Base-by-base conservation (phyloP, 2,113 vertebrate genomes). In the Dendrocopos noguchii region DNA sequence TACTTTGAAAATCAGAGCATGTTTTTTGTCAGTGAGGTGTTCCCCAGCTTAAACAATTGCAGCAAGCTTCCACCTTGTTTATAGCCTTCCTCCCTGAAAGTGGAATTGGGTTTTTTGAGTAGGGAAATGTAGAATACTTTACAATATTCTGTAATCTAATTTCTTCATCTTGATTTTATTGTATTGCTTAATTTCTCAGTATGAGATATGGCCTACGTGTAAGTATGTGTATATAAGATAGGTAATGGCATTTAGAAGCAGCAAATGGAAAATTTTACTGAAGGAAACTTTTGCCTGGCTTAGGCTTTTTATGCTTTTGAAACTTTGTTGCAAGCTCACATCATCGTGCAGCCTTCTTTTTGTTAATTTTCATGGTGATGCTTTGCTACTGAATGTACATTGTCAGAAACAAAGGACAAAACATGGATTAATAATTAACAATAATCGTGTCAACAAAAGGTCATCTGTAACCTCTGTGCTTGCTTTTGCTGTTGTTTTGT, bases 371-470 rank as follows among this genome's bases (percentile, higher is more conserved):
- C 53, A 50, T 78, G 44, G 27, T 2, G 6, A 1, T 6, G 1
- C 28, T 33, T 80, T 75, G 28, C 53, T 74, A 36, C 29, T 78
- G 34, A 14, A 68, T 63, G 17, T 60, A 56, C 17, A 25, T 13
- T 56, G 21, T 36, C 8, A 91, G 79, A 90, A 91, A 71, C 61
- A 83, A 91, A 82, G n/a, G 34, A 28, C 29, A 74, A 80, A 90
- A 63, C 11, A 13, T 71, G 31, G 36, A 60, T 83, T 95, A 91
- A 83, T 87, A 74, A 71, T 87, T 85, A 85, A 56, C 29, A 91
- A 52, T 67, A 61, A 55, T 6, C 29, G 7, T 46, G 28, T 86
- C 31, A 57, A 50, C 7, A 71, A 68, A 66, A 3, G 2, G 52
- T 92, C n/a, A 64, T 0, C 14, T 79, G 24, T 71, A 92, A 80